phyloP scores from a whole-genome alignment of 2,797 vertebrate genomes.

The Dryobates pubescens region DNA sequence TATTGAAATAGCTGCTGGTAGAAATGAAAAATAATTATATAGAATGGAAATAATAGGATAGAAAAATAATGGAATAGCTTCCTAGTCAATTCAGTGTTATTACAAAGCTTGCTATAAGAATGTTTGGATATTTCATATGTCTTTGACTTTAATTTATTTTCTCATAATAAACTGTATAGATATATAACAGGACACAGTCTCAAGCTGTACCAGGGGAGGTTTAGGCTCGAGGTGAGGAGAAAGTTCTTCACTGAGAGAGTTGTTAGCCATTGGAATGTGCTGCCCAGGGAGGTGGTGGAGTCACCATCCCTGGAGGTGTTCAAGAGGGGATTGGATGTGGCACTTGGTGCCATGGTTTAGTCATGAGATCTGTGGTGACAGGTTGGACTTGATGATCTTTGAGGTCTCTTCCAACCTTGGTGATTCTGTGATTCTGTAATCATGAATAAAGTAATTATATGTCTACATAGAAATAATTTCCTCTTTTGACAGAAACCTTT shows the following conservation, averaged over 20 bases:
- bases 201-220: too few relatives aligned
- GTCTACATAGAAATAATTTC: background rate
- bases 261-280: too few relatives aligned
- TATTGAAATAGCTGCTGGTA: background rate
- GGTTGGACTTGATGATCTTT: too few relatives aligned
- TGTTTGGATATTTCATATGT: background rate
- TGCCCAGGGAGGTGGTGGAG: too few relatives aligned
- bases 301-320: too few relatives aligned
- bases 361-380: too few relatives aligned
- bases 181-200: background rate
- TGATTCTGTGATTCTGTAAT: background rate
- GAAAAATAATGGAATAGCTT: background rate
- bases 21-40: background rate
- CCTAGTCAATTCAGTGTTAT: background rate
- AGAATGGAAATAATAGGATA: background rate
- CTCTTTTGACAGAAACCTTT: conserved; percentile 38
- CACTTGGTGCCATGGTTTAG: too few relatives aligned
- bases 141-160: background rate
- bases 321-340: too few relatives aligned
- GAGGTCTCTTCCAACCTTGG: too few relatives aligned
- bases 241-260: too few relatives aligned
- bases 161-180: background rate
- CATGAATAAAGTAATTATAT: background rate
- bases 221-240: too few relatives aligned
- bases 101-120: background rate